Conservation (phyloP, 2,888 invertebrate genomes). For the Philereme transversata region DNA sequence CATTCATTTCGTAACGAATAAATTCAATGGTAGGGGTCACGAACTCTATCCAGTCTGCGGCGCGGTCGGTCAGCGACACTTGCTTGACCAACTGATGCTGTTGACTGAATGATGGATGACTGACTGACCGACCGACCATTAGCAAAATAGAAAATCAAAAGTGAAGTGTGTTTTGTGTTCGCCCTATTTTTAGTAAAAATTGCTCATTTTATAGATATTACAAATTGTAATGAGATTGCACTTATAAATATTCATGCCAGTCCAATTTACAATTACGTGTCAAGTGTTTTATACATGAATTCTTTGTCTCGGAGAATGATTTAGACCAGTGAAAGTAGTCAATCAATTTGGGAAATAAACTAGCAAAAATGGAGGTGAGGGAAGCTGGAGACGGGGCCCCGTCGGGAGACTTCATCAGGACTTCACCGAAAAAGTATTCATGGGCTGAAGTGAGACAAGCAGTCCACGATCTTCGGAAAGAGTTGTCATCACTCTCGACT, state of each 20-base stretch:
- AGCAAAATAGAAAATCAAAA: no score
- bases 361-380: constrained; percentile 67
- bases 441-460: constrained; percentile 93
- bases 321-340: constrained; percentile 28
- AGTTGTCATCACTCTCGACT: constrained; percentile 90
- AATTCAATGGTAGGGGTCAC: no score
- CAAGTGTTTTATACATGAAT: constrained; percentile 22
- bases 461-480: constrained; percentile 91
- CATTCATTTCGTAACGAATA: no score
- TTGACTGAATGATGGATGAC: no score
- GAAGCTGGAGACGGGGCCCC: constrained; percentile 78
- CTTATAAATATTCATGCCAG: constrained; percentile 37
- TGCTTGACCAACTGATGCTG: no score
- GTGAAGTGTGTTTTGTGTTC: no score
- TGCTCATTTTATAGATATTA: constrained; percentile 39
- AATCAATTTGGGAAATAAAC: constrained; percentile 27
- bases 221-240: constrained; percentile 45
- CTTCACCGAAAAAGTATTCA: constrained; percentile 77
- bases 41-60: no score
- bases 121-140: no score
- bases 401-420: constrained; percentile 64
- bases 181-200: constrained; percentile 43
- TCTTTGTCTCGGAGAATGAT: constrained; percentile 34
- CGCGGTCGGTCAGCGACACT: no score
- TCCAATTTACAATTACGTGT: constrained; percentile 37